Percentiles rank a stretch among this genome's conserved stretches.
These are phyloP conservation scores for Petrocephalus microphthalmus DNA, from an alignment of 2,113 vertebrate genomes.

Conservation along the genomic window DNA sequence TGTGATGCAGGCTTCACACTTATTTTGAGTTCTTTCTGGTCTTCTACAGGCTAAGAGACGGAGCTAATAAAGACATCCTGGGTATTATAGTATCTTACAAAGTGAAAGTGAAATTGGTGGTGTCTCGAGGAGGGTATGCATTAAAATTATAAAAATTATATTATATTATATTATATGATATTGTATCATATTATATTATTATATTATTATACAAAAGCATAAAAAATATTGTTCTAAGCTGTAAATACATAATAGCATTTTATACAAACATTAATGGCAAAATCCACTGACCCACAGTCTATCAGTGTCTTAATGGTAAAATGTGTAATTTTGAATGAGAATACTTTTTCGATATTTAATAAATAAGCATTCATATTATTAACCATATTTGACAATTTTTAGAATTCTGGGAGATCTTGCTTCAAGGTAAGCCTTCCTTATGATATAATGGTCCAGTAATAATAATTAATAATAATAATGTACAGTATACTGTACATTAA, in stretches of 20 bases:
- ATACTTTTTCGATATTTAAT: neutral
- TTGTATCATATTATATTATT: neutral
- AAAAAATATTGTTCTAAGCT: neutral
- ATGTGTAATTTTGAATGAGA: neutral
- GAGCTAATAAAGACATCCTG: constrained; percentile 87
- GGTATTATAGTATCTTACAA: constrained; percentile 97
- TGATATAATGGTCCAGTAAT: neutral
- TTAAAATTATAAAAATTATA: neutral
- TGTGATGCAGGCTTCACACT: neutral
- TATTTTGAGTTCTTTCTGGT: neutral
- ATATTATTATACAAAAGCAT: neutral
- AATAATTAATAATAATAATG: neutral
- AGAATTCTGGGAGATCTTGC: constrained; percentile 87
- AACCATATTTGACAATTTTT: constrained; percentile 39
- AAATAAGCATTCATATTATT: neutral
- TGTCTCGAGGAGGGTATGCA: constrained; percentile 84
- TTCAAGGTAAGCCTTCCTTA: constrained; percentile 69
- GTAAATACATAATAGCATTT: neutral
- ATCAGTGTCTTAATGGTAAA: neutral
- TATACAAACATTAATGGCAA: neutral
- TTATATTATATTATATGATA: neutral
- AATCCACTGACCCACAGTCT: neutral
- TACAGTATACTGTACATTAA: neutral
- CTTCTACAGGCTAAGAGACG: constrained; percentile 73
- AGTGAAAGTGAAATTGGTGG: constrained; percentile 95